phyloP scores from a whole-genome alignment of 2,888 invertebrate genomes.

The Teinopalpus imperialis region DNA sequence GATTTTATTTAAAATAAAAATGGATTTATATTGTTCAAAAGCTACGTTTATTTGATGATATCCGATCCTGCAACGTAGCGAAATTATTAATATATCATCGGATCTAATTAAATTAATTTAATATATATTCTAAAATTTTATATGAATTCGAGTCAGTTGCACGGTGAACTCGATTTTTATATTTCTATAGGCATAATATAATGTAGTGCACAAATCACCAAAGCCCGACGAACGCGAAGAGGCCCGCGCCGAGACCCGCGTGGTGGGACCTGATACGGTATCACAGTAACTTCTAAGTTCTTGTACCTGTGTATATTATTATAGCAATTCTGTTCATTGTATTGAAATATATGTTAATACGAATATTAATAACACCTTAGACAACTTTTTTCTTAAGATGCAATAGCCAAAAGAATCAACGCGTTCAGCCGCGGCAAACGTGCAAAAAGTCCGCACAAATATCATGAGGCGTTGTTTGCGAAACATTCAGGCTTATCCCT shows the following conservation, averaged over 20 bases:
- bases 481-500: too few relatives aligned
- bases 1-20: neutral
- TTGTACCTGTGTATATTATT: conserved; percentile 46
- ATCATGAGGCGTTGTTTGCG: too few relatives aligned
- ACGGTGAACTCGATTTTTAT: conserved; percentile 54
- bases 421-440: neutral
- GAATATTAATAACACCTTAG: conserved; percentile 70
- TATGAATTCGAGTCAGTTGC: conserved; percentile 47
- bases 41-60: too few relatives aligned
- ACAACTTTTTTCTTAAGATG: conserved; percentile 43
- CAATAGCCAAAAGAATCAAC: conserved; percentile 13
- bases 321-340: conserved; percentile 58
- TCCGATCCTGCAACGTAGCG: too few relatives aligned
- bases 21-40: too few relatives aligned
- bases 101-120: neutral
- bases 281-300: conserved; percentile 37
- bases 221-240: conserved; percentile 34
- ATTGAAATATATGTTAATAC: conserved; percentile 60
- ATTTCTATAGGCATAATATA: conserved; percentile 56
- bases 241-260: neutral
- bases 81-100: neutral
- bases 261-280: conserved; percentile 17
- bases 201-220: conserved; percentile 67
- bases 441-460: too few relatives aligned
- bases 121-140: conserved; percentile 26